These are phyloP conservation scores for human (Homo sapiens) DNA, from an alignment of 2,113 vertebrate species.

Conservation along the genomic window GRCh38 chr12:24109001-24109500, in stretches of 20 bases:
- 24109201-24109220: neutral
- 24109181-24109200: neutral
- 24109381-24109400: constrained; percentile 37
- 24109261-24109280: neutral
- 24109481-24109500: constrained; percentile 49
- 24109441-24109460: constrained; percentile 22
- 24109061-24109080: neutral
- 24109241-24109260: neutral
- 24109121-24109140: neutral
- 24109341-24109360: neutral
- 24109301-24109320: constrained; percentile 12
- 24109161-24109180: neutral
- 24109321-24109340: neutral
- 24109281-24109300: neutral
- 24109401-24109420: constrained; percentile 10
- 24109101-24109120: constrained; percentile 22
- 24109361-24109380: neutral
- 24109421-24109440: neutral
- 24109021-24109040: neutral
- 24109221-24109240: neutral
- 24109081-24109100: neutral
- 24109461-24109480: constrained; percentile 4
- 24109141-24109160: neutral
- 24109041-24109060: neutral
- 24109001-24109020: neutral